Base-by-base conservation (phyloP, 1,140 invertebrate genomes). In the Papilio machaon region DNA sequence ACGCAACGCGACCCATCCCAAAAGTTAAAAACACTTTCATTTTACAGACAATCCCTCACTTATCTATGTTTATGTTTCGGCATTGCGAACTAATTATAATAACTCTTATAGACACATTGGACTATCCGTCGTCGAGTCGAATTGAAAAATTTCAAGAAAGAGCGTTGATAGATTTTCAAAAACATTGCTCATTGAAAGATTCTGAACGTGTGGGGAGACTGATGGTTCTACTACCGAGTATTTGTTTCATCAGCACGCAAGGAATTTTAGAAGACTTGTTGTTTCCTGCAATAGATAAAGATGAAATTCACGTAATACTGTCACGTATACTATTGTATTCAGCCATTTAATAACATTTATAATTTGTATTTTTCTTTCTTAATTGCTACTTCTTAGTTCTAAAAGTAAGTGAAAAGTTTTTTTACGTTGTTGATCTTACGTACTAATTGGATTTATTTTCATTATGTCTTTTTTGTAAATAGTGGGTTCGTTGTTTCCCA, bases 131-230 rank as follows among this genome's bases (percentile, higher is more conserved):
- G 0, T 89, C 94, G 2, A 47, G n/a, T 2, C 58, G 30, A 23
- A 95, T 97, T 3, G 96, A 97, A 89, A 92, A 96, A 1, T 87
- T 97, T 1, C 97, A 98, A 94, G 97, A 98, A 84, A 97, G 98
- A 91, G 97, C 97, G 0, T 96, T 98, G 52, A 93, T 97, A 8
- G 96, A 97, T 90, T 94, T 98, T 2, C 96, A 96, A 80, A 97
- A 97, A 80, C 96, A 96, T 82, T 96, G 95, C 85, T 74, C 85
- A 0, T 83, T 84, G 2, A 92, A 96, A 86, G 95, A 96, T 67
- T 94, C 96, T 82, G 95, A 95, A 2, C 95, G 97, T 17, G 96
- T 97, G 78, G 97, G 97, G 0, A 96, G 96, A 75, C 92, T 98
- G 0, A 94, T 98, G 60, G 91, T 98, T 8, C 91, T 97, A 0